A percentile compares a stretch with the other conserved stretches of the same genome.
Evolutionary conservation across 2,888 invertebrate species (phyloP).

Genomic region (Melinaea menophilus): DNA sequence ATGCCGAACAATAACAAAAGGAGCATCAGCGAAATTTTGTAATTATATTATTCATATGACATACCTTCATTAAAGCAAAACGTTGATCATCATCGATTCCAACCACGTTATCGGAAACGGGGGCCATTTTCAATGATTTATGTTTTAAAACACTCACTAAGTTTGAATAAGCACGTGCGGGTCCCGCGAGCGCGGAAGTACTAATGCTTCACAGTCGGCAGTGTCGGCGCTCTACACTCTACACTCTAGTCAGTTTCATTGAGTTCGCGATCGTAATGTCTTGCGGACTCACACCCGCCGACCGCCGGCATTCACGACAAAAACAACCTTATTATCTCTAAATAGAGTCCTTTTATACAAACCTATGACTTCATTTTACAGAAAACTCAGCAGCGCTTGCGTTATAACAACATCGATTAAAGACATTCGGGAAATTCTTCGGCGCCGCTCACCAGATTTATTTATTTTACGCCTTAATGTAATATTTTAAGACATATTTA

Average conservation of each 20-base stretch:
- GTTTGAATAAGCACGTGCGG: conserved; percentile 12
- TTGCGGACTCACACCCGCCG: neutral
- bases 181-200: conserved; percentile 14
- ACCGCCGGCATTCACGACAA: neutral
- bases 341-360: neutral
- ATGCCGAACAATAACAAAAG: too few relatives aligned
- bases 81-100: conserved; percentile 85
- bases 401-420: conserved; percentile 9
- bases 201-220: conserved; percentile 14
- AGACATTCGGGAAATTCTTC: conserved; percentile 18
- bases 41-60: conserved; percentile 12
- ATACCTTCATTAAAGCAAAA: conserved; percentile 88
- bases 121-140: conserved; percentile 45
- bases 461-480: too few relatives aligned
- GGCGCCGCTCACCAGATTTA: neutral
- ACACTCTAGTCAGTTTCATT: conserved; percentile 9
- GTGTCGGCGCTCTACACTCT: neutral
- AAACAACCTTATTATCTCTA: neutral
- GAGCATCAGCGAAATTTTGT: too few relatives aligned
- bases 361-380: neutral
- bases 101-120: conserved; percentile 63
- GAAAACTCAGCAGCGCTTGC: conserved; percentile 15
- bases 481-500: too few relatives aligned
- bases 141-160: neutral
- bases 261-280: neutral